Base-by-base conservation (phyloP, 2,113 vertebrate species). In the Salvator merianae region DNA sequence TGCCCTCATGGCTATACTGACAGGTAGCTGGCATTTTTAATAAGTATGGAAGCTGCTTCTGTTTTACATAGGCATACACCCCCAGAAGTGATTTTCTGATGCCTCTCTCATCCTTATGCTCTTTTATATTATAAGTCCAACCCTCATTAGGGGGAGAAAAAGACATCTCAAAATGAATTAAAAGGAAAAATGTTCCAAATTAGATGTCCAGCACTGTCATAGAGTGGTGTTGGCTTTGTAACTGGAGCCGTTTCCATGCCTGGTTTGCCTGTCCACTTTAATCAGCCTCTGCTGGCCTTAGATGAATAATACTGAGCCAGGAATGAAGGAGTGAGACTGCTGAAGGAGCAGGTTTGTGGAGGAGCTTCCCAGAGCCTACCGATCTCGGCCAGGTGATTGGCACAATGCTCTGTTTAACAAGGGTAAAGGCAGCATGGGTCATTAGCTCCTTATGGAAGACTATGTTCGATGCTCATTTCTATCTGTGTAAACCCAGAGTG, bases 231-330 rank as follows among this genome's bases (percentile, higher is more conserved):
- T 70, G 30, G 30, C 68, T 69, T 38, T 72, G 75, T 22, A 84
- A 62, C 50, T 16, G 7, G 38, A 78, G 69, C 55, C 68, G 13
- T 84, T 72, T 78, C 66, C 68, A 18, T 84, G 76, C 38, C 65
- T 43, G 50, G 53, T 32, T 84, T 78, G 36, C 68, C 38, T 79
- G 83, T 72, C 55, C 83, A 70, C n/a, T 79, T 79, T 79, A 72
- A 79, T 84, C 77, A 84, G 36, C 4, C 4, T 70, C 55, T 84
- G 74, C 3, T 10, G 74, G 66, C 66, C 77, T 34, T 70, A 62
- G 36, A 34, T 63, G 66, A 84, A 72, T 59, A 47, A 79, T 22
- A 63, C 14, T 30, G 68, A 84, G 22, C 13, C 22, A 84, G 20
- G 76, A 84, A 79, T 12, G 5, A 2, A 62, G 69, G 50, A 40